These are phyloP conservation scores for Thamnaconus septentrionalis DNA, from an alignment of 2,113 vertebrate genomes.

Conservation along the genomic window DNA sequence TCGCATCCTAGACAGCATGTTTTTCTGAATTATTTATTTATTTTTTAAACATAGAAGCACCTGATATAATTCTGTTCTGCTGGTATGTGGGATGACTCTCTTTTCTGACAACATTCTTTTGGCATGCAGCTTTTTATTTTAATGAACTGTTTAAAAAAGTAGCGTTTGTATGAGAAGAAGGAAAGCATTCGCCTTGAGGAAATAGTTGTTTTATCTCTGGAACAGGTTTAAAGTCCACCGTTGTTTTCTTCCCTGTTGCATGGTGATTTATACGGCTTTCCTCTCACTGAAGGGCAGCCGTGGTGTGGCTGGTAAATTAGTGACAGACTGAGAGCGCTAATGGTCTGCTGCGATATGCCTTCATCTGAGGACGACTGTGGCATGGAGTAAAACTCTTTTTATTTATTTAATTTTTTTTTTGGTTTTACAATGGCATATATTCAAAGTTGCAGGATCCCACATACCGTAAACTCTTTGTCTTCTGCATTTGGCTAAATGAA, in stretches of 20 bases:
- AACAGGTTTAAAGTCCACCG: slow-evolving; percentile 26
- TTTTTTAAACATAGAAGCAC: slow-evolving; percentile 11
- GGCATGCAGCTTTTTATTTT: background rate
- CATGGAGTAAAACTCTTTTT: too few relatives aligned
- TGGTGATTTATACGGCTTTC: slow-evolving; percentile 4
- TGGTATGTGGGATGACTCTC: slow-evolving; percentile 2
- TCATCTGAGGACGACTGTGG: too few relatives aligned
- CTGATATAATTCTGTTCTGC: background rate
- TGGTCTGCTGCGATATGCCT: too few relatives aligned
- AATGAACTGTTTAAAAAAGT: background rate
- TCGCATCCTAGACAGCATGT: too few relatives aligned
- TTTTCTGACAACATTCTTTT: too few relatives aligned
- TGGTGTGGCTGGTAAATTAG: background rate
- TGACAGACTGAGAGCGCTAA: too few relatives aligned
- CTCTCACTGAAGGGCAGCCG: background rate
- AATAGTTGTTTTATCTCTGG: slow-evolving; percentile 1
- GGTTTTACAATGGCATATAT: too few relatives aligned
- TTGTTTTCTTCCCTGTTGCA: slow-evolving; percentile 17
- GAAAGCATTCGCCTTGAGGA: background rate
- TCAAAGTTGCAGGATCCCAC: too few relatives aligned
- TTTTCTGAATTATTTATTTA: background rate
- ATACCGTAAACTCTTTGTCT: too few relatives aligned
- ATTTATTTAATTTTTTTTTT: too few relatives aligned
- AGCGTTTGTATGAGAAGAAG: background rate
- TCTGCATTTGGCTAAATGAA: too few relatives aligned